Evolutionary conservation across 2,797 vertebrate genomes (phyloP), one percentile per base, ranked within the genome.

Genomic region (Tenualosa ilisha): DNA sequence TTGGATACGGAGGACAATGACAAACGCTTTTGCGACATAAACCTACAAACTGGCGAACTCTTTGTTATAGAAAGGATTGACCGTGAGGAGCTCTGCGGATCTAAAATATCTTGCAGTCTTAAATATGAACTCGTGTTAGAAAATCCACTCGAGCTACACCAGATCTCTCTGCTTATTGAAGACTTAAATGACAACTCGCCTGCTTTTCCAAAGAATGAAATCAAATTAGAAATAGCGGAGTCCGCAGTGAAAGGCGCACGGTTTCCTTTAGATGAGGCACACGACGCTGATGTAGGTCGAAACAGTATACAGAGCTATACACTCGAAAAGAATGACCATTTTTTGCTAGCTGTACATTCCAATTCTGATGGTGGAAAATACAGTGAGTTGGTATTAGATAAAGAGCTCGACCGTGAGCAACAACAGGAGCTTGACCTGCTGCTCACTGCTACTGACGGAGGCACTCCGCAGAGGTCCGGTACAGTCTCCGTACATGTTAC

Each of bases 151-250:
- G 94, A 92, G 49, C 26, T 94, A 7, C 87, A 72, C 17, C 83
- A 89, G 12, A 83, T 94, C 3, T 87, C 88, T 82, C 85, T 94
- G 0, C 91, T 51, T 13, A 87, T 96, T 24, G 87, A 95, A 40
- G 96, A 96, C 0, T 90, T 96, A 0, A 96, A 97, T 31, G 96
- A 97, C 46, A 96, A 96, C 1, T 85, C 91, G 0, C 96, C 96
- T 0, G 83, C 61, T 0, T 96, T 96, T 65, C 81, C 90, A 0
- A 86, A 93, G 0, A 81, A 89, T 0, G 17, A 22, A 0, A 83
- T 93, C 0, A 82, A 37, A 0, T 26, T 93, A 6, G 93, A 95
- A 87, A 94, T 95, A 0, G 12, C 0, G 0, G 93, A 94, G 83
- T 88, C 85, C 0, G 82, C 91, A 0, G 0, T 0, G 0, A 92